phyloP scores from a whole-genome alignment of 1,140 invertebrate species.

The Agraylea sexmaculata region DNA sequence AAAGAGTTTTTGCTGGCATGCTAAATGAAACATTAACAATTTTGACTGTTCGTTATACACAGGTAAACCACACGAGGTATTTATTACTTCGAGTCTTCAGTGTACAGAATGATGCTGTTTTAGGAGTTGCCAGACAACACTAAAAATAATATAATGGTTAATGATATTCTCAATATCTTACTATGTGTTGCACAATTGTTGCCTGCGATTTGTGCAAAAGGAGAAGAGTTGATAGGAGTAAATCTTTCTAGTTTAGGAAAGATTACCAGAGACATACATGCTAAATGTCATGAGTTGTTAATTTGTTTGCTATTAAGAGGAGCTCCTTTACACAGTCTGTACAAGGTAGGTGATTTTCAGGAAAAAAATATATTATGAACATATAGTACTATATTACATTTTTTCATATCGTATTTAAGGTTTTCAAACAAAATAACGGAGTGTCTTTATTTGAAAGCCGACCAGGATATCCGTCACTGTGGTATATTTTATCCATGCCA shows the following conservation, averaged over 20 bases:
- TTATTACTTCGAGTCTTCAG: background rate
- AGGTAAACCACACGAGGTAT: conserved; percentile 35
- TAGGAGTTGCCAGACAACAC: conserved; percentile 16
- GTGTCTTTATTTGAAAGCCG: conserved; percentile 20
- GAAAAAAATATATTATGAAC: background rate
- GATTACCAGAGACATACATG: conserved; percentile 59
- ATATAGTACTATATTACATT: conserved; percentile 3
- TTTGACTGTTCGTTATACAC: conserved; percentile 57
- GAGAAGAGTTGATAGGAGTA: conserved; percentile 48
- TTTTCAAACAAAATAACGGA: conserved; percentile 18
- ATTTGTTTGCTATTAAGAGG: conserved; percentile 57
- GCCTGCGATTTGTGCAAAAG: conserved; percentile 48
- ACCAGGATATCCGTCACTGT: conserved; percentile 42
- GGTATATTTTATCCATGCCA: conserved; percentile 53
- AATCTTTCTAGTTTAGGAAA: conserved; percentile 44
- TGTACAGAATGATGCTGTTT: conserved; percentile 1
- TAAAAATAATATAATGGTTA: conserved; percentile 35
- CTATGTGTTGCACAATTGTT: conserved; percentile 56
- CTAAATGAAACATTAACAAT: conserved; percentile 69
- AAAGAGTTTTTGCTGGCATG: conserved; percentile 66
- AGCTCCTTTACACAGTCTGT: conserved; percentile 53
- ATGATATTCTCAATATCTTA: conserved; percentile 62
- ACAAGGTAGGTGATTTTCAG: conserved; percentile 45
- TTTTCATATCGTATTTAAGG: conserved; percentile 8
- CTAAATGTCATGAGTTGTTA: conserved; percentile 64